These are phyloP conservation scores for Pseudorasbora parva DNA, from an alignment of 2,113 vertebrate species.

Conservation along the genomic window DNA sequence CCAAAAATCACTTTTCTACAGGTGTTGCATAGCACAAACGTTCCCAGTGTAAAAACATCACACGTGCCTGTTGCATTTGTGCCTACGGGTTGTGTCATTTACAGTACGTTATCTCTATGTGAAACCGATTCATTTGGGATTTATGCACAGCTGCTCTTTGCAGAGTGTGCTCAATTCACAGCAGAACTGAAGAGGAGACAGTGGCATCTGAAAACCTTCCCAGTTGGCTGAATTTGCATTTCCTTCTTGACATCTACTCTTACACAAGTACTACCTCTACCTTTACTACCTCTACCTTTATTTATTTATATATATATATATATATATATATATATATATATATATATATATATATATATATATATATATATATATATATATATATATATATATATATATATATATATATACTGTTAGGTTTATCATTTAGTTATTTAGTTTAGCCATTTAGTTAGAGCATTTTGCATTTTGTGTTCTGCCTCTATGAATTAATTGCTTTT, in stretches of 20 bases:
- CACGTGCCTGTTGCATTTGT: not conserved
- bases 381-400: too few species aligned
- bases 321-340: too few species aligned
- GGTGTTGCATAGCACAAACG: not conserved
- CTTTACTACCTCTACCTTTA: too few species aligned
- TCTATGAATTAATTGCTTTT: not conserved
- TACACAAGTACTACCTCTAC: not conserved
- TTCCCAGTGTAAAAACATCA: not conserved
- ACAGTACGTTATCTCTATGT: not conserved
- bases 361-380: too few species aligned
- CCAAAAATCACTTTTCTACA: not conserved
- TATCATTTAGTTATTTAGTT: not conserved
- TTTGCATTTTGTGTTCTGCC: not conserved
- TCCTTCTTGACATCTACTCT: not conserved
- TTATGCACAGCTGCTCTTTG: slow-evolving; percentile 3
- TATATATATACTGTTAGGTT: not conserved
- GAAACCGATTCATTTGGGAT: not conserved
- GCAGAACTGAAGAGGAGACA: not conserved
- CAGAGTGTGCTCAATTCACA: not conserved
- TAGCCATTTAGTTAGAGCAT: not conserved
- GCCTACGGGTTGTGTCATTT: not conserved
- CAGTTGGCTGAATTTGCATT: not conserved
- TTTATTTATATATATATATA: too few species aligned
- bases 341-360: too few species aligned
- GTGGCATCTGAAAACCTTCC: not conserved